A percentile compares a stretch with the other conserved stretches of the same genome.
Evolutionary conservation across 2,113 vertebrate species (phyloP).

Genomic region (Rissa tridactyla): DNA sequence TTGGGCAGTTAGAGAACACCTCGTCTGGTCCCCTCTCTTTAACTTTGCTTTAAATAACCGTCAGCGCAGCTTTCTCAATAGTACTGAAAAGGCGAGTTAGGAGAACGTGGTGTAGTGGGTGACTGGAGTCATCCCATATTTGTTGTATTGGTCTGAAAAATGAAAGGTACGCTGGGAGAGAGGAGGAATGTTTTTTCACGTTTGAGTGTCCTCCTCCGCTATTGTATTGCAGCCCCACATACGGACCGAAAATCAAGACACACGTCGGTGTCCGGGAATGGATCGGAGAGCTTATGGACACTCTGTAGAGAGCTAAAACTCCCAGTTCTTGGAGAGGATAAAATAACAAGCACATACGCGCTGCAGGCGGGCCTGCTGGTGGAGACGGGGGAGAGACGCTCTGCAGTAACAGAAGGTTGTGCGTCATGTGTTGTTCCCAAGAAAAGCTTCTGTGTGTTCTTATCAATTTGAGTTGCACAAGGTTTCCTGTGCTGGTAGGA

Average conservation of each 20-base stretch:
- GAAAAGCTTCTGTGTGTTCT: neutral
- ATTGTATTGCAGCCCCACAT: neutral
- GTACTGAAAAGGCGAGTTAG: neutral
- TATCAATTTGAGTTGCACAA: neutral
- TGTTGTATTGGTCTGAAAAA: neutral
- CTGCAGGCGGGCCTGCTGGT: neutral
- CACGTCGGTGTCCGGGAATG: neutral
- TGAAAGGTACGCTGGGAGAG: neutral
- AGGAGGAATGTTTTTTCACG: fast-evolving
- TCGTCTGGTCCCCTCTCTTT: neutral
- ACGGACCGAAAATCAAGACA: neutral
- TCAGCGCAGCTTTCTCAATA: neutral
- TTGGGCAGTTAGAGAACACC: neutral
- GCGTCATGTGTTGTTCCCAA: neutral
- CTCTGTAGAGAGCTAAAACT: neutral
- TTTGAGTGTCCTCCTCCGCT: neutral
- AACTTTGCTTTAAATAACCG: neutral
- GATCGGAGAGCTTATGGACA: neutral
- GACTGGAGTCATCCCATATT: neutral
- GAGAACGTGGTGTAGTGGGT: neutral
- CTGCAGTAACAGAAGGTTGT: neutral
- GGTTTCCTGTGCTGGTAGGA: neutral
- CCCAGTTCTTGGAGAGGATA: neutral
- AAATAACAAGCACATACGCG: fast-evolving
- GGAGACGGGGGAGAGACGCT: neutral